phyloP scores from a whole-genome alignment of 2,797 vertebrate species.

The Carduelis carduelis region DNA sequence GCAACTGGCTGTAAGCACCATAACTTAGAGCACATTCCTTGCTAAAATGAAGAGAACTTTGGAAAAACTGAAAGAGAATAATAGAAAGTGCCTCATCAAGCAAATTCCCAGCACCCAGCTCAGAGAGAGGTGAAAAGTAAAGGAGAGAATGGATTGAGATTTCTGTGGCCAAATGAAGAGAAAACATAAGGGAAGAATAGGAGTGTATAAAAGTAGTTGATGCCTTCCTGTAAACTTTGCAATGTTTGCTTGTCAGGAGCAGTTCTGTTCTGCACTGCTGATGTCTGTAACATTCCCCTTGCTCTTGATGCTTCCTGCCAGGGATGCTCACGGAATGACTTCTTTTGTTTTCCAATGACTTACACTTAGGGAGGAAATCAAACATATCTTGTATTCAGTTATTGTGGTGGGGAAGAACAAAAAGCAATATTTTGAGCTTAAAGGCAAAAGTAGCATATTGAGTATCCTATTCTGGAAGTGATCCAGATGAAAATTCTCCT shows the following conservation, averaged over 20 bases:
- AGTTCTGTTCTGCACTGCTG: background rate
- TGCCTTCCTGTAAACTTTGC: constrained; percentile 14
- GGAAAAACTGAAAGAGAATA: constrained; percentile 14
- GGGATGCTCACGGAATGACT: background rate
- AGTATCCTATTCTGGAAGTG: background rate
- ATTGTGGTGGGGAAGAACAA: background rate
- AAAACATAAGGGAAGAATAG: background rate
- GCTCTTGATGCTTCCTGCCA: background rate
- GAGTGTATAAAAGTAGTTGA: background rate
- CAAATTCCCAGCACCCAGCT: background rate
- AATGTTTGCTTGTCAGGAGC: background rate
- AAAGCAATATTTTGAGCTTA: background rate
- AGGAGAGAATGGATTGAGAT: background rate
- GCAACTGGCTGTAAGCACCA: background rate
- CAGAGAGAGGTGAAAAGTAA: constrained; percentile 8
- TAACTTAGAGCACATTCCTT: background rate
- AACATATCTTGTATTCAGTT: background rate
- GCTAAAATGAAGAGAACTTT: background rate
- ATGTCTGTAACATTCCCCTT: background rate
- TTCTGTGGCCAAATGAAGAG: background rate
- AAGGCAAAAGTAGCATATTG: background rate
- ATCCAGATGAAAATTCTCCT: background rate
- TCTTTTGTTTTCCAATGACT: constrained; percentile 4
- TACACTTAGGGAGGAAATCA: background rate
- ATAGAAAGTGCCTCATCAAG: background rate